Base-by-base conservation (phyloP, 2,797 vertebrate genomes). In the Streptopelia turtur region DNA sequence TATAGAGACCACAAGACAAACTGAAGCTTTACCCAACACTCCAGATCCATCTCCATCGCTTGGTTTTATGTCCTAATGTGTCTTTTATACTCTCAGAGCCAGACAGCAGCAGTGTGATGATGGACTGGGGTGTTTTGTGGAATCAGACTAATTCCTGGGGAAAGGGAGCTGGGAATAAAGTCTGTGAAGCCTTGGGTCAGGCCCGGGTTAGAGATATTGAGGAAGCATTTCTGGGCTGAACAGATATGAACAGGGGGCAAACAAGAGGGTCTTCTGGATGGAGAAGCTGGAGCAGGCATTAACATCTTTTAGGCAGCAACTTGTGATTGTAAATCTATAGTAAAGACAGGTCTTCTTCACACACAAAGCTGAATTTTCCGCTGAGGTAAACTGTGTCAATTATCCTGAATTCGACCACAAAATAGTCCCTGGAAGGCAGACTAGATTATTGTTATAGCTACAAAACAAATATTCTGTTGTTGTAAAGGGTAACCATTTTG, bases 401-500 rank as follows among this genome's bases (percentile, higher is more conserved):
- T 91, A 49, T 64, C 27, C 70, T 70, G 35, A 37, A 56, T 74
- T 57, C 84, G 78, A 64, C 56, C 53, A 68, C 60, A 56, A 27
- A 89, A 59, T 3, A 74, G 53, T 35, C 28, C 45, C 53, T 91
- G 64, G 71, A 68, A 91, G 71, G 68, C 56, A 87, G 60, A n/a
- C 70, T 11, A 41, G 53, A 16, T 61, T 76, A 56, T 84, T 65
- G 37, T 69, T 66, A 66, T 31, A 37, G 57, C 70, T 60, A 31
- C 3, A 30, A 60, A 94, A 23, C 53, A 83, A 94, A 88, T 86
- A 63, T 24, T 77, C 68, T 35, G 31, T 60, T 68, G 16, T 33
- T 83, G 56, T 68, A 89, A 94, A 89, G 94, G 87, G 87, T 83
- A 96, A 93, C 33, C 59, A 94, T 90, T 79, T 91, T 84, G 91